Base-by-base conservation (phyloP, 92 coral and sea anemone species). In the Siderastrea siderea region DNA sequence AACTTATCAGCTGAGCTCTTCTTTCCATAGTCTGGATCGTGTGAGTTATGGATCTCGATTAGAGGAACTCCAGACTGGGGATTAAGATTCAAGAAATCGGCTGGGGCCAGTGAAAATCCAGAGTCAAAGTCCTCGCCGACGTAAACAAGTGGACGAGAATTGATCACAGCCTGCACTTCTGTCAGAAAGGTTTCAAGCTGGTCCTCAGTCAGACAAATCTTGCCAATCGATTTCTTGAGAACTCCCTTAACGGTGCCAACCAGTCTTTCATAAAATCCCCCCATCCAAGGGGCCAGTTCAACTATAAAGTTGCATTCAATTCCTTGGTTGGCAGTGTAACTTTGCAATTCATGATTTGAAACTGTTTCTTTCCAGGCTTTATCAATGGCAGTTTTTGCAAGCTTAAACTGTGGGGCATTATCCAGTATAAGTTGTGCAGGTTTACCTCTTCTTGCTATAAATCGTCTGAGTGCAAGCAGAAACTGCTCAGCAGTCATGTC, bases 1-100 rank as follows among this genome's bases (percentile, higher is more conserved):
- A 75, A 60, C 47, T 75, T 75, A 14, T 75, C 80, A 75, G 80
- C 47, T 75, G 63, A 75, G 80, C 80, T 47, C 80, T 49, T 75
- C 80, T 75, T 75, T 26, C 80, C 80, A 75, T 75, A 75, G 80
- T 75, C 60, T 75, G 80, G 80, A 75, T 75, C 80, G 47, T 75
- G 80, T 75, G 80, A 7, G 47, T 51, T 75, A 75, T 75, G 19
- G 80, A 75, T 75, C 19, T 75, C 80, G 47, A 75, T 75, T 49
- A 75, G 12, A 16, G 80, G 80, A 75, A 38, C 45, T 5, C 80
- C 80, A 75, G 80, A 46, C 10, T 75, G 19, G 43, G 80, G 0
- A 55, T 51, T 75, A 3, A 60, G 62, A 60, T 16, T 75, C 13
- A 75, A 71, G 77, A 71, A 53, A 10, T 53, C 57, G 57, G 57